These are phyloP conservation scores for Phenganax stokvisi DNA, from an alignment of 92 coral and sea anemone genomes.

Conservation along the genomic window DNA sequence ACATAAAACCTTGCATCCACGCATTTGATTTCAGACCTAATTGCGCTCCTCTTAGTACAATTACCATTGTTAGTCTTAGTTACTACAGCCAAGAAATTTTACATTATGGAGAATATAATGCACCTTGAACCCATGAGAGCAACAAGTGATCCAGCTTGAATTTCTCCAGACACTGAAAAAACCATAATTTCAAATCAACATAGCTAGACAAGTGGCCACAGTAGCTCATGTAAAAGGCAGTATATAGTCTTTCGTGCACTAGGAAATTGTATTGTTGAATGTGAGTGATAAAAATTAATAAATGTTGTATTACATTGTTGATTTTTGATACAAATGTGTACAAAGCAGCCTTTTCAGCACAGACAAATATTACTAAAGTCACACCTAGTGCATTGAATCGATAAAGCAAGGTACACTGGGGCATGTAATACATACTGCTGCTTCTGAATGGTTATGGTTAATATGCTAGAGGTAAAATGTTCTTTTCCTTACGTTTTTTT, in stretches of 20 bases:
- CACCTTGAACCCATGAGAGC: constrained; percentile 96
- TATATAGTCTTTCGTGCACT: too few species aligned
- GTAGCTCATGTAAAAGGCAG: too few species aligned
- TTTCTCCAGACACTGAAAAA: constrained; percentile 54
- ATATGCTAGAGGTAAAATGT: not conserved
- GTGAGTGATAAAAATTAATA: too few species aligned
- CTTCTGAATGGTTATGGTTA: too few species aligned
- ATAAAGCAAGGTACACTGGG: not conserved
- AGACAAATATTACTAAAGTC: constrained; percentile 15
- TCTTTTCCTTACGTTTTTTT: constrained; percentile 59
- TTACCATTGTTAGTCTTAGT: too few species aligned
- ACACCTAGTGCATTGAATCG: not conserved
- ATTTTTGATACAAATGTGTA: too few species aligned
- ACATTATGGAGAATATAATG: not conserved
- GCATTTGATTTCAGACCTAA: not conserved
- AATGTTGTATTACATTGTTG: too few species aligned
- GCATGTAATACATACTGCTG: not conserved
- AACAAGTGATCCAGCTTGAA: constrained; percentile 69
- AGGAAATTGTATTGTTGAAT: too few species aligned
- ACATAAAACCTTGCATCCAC: not conserved
- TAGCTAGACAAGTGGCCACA: too few species aligned
- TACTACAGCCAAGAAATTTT: not conserved
- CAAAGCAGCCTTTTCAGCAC: too few species aligned
- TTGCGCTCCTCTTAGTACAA: too few species aligned
- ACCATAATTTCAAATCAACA: too few species aligned